Base-by-base conservation (phyloP, 2,888 invertebrate genomes). In the Laothoe populi region DNA sequence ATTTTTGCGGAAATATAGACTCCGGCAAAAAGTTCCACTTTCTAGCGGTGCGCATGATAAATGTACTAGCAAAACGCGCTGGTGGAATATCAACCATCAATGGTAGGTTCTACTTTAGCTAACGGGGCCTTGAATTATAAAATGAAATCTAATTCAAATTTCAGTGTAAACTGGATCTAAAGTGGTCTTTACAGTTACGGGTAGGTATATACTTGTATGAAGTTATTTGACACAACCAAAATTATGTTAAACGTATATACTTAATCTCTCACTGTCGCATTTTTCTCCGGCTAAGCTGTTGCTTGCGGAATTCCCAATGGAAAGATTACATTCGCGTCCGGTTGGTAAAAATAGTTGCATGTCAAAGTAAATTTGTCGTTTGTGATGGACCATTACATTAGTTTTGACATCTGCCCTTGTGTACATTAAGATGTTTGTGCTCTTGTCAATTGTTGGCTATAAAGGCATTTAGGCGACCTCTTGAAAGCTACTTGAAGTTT, bases 341-440 rank as follows among this genome's bases (percentile, higher is more conserved):
- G 49, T 31, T 53, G 16, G 8, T 53, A 53, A 31, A 53, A 53
- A 53, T 53, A 53, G 49, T 53, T 31, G 49, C 49, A 31, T 53
- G 49, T 53, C 49, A 53, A 53, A 53, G 49, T 31, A 53, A 31
- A 53, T 53, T 53, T 53, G 49, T 16, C 8, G 31, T 53, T 31
- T 48, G 48, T 19, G 31, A 53, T 35, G 49, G 26, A 31, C 19
- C 49, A 53, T 53, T 31, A 53, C 49, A 31, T 53, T 19, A 19
- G 16, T 31, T 31, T 53, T 53, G 49, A 26, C 31, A 16, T 10
- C 31, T 53, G 19, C 31, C 26, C 10, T 26, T 35, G 49, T 53
- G 31, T 53, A 16, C 19, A 31, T 53, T 53, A 31, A 31, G 10
- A 31, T 53, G 49, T 53, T 53, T 53, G 49, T 53, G 26, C 31